Conservation (phyloP, 2,113 vertebrate genomes). For the Anas platyrhynchos region DNA sequence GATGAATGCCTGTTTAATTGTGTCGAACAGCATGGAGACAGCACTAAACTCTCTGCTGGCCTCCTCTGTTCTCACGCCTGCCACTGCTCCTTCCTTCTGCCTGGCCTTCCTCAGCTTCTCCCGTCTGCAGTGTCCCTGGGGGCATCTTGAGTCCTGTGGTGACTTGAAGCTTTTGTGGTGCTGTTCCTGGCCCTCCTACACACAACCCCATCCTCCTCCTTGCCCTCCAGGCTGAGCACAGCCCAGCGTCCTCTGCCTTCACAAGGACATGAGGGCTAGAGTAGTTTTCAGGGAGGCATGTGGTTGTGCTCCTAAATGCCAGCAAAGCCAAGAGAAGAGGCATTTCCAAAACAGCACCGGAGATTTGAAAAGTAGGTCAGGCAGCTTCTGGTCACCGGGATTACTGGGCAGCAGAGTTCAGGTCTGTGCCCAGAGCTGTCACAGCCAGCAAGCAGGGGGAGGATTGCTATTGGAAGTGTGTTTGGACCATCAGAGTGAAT, state of each 20-base stretch:
- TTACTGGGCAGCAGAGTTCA: conserved; percentile 41
- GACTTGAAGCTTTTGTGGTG: not conserved
- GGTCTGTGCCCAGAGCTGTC: conserved; percentile 11
- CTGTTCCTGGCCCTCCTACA: not conserved
- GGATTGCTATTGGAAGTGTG: not conserved
- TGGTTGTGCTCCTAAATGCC: not conserved
- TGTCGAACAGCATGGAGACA: not conserved
- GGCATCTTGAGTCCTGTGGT: not conserved
- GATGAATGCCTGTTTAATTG: not conserved
- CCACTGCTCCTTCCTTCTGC: not conserved
- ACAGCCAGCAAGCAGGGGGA: not conserved
- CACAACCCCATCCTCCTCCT: not conserved
- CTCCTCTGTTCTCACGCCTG: not conserved
- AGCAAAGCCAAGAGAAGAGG: not conserved
- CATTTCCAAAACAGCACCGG: not conserved
- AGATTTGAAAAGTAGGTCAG: conserved; percentile 52
- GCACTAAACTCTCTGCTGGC: not conserved
- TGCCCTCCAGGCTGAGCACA: not conserved
- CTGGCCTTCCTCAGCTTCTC: not conserved
- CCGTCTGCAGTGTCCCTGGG: not conserved
- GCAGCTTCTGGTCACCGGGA: not conserved
- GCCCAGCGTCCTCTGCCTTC: not conserved
- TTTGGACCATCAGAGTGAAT: not conserved
- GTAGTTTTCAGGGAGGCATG: not conserved
- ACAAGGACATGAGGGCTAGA: not conserved